Evolutionary conservation across 2,888 invertebrate species (phyloP), one percentile per base, ranked within the genome.

Genomic region (Alloplasta piceator): DNA sequence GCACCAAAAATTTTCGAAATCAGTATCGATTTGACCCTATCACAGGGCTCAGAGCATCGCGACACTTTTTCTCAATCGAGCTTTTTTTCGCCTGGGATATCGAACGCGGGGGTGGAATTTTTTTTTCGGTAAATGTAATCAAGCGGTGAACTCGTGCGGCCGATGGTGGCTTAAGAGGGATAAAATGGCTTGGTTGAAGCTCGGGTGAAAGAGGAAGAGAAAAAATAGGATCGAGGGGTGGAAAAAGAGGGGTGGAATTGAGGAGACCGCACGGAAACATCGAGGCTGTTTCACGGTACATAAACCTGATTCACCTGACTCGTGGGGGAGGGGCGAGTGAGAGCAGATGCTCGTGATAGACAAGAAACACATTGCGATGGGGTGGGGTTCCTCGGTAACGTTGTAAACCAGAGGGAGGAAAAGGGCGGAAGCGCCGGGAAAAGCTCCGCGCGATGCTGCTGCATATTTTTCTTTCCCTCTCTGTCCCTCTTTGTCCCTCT

Each of bases 231-330:
- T 9, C 6, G 77, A 50, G 71, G 50, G 43, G 64, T 5, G 52
- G 52, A 6, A 14, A n/a, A n/a, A n/a, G 77, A 50, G 71, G 50
- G 43, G 64, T 5, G 52, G 52, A 6, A 14, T n/a, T 14, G 12
- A 64, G 43, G 66, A 71, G 64, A 74, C 74, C 38, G 63, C 61
- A 67, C 12, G 41, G 78, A 78, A 75, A 66, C 75, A 75, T 76
- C 58, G 67, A 46, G 80, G 78, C 77, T 58, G 80, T 83, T 84
- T 84, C 80, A 84, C 82, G 80, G 82, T 83, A 82, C 83, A 83
- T 83, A 84, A 84, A 82, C 78, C 78, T 78, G 78, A 78, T 74
- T 80, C 80, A 84, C 84, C 84, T 84, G 84, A 82, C 74, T 72
- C 75, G 43, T 10, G 43, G 70, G 75, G 68, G 64, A 70, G 58